These are phyloP conservation scores for Meriones unguiculatus DNA, from an alignment of 2,113 vertebrate species.

Conservation along the genomic window DNA sequence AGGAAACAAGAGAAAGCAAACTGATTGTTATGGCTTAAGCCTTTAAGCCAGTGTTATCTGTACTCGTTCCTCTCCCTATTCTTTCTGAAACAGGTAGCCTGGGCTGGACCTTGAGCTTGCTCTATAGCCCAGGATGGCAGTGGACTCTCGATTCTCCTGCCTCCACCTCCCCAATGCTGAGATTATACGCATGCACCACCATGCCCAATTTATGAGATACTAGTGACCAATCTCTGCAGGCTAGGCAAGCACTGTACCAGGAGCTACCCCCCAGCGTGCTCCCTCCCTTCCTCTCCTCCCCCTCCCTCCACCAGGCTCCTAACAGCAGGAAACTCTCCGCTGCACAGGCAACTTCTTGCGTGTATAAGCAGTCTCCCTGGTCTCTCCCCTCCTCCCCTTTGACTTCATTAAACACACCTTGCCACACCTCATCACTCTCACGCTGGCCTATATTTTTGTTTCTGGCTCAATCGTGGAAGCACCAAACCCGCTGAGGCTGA, in stretches of 20 bases:
- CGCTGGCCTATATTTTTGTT: constrained; percentile 62
- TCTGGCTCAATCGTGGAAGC: constrained; percentile 51
- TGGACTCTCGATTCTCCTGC: background rate
- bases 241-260: background rate
- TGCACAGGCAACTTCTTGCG: constrained; percentile 4
- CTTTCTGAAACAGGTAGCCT: background rate
- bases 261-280: too few species aligned
- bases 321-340: background rate
- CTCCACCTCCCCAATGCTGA: background rate
- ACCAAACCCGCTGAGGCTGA: constrained; percentile 67
- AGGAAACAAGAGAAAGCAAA: constrained; percentile 13
- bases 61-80: background rate
- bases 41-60: background rate
- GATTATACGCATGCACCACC: background rate
- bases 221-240: background rate
- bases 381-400: background rate
- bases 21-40: background rate
- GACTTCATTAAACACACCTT: constrained; percentile 42
- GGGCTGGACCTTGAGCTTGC: background rate
- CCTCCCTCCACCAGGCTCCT: background rate
- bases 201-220: background rate
- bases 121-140: background rate
- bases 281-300: background rate
- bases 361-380: background rate
- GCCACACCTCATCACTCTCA: constrained; percentile 46